Base-by-base conservation (phyloP, 2,113 vertebrate genomes). In the Dermatemys mawii region DNA sequence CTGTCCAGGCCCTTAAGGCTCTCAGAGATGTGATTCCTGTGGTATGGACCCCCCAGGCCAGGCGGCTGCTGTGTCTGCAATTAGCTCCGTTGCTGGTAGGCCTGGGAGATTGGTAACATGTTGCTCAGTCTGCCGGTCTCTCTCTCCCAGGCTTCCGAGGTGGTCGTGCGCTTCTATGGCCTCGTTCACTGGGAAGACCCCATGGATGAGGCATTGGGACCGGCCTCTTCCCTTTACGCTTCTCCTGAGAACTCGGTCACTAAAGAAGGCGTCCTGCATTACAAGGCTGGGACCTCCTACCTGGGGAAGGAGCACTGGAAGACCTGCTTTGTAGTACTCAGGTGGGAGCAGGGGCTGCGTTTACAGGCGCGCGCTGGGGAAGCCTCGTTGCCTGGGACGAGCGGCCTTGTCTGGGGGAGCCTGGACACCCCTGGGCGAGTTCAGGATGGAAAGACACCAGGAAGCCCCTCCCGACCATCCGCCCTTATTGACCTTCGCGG, bases 181-280 rank as follows among this genome's bases (percentile, higher is more conserved):
- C 98, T 99, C 1, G 97, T 99, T 55, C 99, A 99, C 97, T 99
- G 99, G 99, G 99, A 99, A 35, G 99, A 99, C 97, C 99, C 99
- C 44, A 94, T 98, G 98, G 99, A 99, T 0, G 98, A 98, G 88
- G 83, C 92, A 0, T 79, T 98, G 94, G 98, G 98, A 29, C 97
- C 98, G 0, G 17, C 92, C 51, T 95, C 91, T 24, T 97, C 49
- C 29, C 97, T 96, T 54, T 98, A 96, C 73, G 82, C 88, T 32
- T 95, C 96, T 1, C 81, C 89, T 0, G 97, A 95, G 5, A 96
- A 96, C 2, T 1, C 96, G 0, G 96, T 98, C 96, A 98, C 98
- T 81, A 99, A 99, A 95, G 99, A 99, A 2, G 99, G 99, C n/a
- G 6, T 97, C 83, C 95, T 99, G 84, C 97, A 98, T 86, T 99